These are phyloP conservation scores for Chloromyia formosa DNA, from an alignment of 2,888 invertebrate genomes.

Conservation along the genomic window DNA sequence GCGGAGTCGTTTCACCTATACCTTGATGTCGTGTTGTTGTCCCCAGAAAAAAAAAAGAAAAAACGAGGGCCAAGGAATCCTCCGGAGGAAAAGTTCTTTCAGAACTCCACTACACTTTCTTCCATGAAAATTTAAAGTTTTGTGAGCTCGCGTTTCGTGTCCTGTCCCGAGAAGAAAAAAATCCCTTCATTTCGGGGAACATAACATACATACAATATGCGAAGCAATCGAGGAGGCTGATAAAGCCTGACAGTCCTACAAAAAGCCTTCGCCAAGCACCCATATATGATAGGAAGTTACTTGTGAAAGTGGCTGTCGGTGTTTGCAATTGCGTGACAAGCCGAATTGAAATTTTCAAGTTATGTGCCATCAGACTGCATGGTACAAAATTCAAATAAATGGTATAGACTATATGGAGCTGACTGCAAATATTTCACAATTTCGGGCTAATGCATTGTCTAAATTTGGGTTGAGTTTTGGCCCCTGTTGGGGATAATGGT, in stretches of 20 bases:
- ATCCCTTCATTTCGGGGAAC: no score
- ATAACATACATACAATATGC: no score
- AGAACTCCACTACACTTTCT: not conserved
- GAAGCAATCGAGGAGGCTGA: no score
- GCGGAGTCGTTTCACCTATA: no score
- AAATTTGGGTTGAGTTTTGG: not conserved
- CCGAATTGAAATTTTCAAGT: conserved; percentile 31
- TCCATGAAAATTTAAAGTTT: conserved; percentile 32
- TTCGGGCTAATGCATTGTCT: not conserved
- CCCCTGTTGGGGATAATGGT: no score
- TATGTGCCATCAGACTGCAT: conserved; percentile 28
- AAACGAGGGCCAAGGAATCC: not conserved
- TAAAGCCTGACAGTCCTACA: no score
- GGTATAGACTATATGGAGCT: not conserved
- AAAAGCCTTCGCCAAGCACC: not conserved
- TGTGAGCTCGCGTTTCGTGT: no score
- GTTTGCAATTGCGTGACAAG: conserved; percentile 34
- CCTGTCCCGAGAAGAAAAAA: not conserved
- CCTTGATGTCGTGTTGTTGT: no score
- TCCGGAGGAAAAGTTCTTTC: not conserved
- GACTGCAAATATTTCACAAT: not conserved
- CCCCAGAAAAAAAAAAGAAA: no score
- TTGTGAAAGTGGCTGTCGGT: not conserved
- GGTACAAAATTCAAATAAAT: conserved; percentile 18
- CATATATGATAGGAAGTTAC: not conserved